phyloP scores from a whole-genome alignment of 2,797 vertebrate genomes.

The Rhynchotus rufescens region DNA sequence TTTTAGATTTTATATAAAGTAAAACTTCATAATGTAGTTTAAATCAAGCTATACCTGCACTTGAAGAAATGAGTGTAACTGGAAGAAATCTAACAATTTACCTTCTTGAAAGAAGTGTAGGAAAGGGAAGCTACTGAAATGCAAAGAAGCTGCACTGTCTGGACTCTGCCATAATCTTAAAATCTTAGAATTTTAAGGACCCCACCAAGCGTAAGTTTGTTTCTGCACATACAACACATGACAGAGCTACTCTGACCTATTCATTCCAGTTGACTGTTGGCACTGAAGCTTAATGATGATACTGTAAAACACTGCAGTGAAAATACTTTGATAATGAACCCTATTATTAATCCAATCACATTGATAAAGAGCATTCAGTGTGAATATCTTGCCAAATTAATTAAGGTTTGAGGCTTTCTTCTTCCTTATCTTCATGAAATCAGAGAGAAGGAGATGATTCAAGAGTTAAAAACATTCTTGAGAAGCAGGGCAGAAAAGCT shows the following conservation, averaged over 20 bases:
- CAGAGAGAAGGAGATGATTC: not conserved
- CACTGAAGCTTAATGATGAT: not conserved
- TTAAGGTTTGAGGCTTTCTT: constrained; percentile 42
- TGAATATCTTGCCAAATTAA: constrained; percentile 35
- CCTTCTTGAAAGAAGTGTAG: not conserved
- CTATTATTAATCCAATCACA: constrained; percentile 22
- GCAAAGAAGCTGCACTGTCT: not conserved
- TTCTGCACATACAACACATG: not conserved
- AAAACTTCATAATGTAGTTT: not conserved
- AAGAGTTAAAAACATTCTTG: constrained; percentile 19
- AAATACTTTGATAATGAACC: constrained; percentile 27
- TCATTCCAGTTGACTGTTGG: not conserved
- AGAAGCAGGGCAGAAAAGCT: not conserved
- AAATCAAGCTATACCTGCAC: not conserved
- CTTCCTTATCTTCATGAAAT: constrained; percentile 44
- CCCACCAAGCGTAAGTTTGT: not conserved
- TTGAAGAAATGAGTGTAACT: not conserved
- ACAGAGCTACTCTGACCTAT: not conserved
- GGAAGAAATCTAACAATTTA: not conserved
- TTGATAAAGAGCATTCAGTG: constrained; percentile 37
- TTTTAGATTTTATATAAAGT: not conserved
- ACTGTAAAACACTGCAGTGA: not conserved
- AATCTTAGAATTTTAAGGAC: not conserved
- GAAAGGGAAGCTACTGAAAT: not conserved
- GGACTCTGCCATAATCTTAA: not conserved